phyloP scores from a whole-genome alignment of 2,113 vertebrate species.

The Leucosticte australis region DNA sequence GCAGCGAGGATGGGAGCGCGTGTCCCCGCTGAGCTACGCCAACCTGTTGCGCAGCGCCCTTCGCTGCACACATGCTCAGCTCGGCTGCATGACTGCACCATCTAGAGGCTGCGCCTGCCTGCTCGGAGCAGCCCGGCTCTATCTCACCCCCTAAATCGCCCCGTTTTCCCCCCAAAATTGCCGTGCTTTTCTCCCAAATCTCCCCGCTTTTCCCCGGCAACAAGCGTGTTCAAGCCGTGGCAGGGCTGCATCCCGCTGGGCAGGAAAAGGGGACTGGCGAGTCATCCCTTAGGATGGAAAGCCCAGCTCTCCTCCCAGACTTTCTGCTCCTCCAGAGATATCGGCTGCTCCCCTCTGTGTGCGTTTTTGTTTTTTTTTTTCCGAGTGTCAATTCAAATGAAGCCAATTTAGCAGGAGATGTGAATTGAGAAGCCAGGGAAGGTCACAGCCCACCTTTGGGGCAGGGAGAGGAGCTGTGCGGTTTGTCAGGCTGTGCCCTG shows the following conservation, averaged over 20 bases:
- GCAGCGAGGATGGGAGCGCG: not conserved
- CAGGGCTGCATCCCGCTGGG: not conserved
- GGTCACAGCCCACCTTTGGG: not conserved
- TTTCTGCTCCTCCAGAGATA: not conserved
- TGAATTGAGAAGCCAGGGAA: not conserved
- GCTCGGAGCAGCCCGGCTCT: not conserved
- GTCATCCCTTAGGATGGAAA: not conserved
- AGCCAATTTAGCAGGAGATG: not conserved
- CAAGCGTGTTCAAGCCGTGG: not conserved
- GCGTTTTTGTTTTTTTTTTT: not conserved
- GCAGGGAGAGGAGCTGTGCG: not conserved
- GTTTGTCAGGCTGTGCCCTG: not conserved
- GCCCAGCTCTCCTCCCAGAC: not conserved
- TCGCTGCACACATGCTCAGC: slow-evolving; percentile 35
- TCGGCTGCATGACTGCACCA: slow-evolving; percentile 53
- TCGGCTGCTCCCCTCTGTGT: not conserved
- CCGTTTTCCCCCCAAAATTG: not conserved
- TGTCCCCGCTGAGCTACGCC: slow-evolving; percentile 13
- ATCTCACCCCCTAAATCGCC: not conserved
- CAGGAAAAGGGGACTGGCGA: not conserved
- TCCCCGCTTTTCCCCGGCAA: not conserved
- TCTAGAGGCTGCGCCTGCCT: slow-evolving; percentile 46
- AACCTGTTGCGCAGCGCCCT: slow-evolving; percentile 61
- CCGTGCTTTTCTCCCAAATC: not conserved
- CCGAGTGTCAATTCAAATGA: not conserved